These are phyloP conservation scores for Rhizomys pruinosus DNA, from an alignment of 2,113 vertebrate species.

Conservation along the genomic window DNA sequence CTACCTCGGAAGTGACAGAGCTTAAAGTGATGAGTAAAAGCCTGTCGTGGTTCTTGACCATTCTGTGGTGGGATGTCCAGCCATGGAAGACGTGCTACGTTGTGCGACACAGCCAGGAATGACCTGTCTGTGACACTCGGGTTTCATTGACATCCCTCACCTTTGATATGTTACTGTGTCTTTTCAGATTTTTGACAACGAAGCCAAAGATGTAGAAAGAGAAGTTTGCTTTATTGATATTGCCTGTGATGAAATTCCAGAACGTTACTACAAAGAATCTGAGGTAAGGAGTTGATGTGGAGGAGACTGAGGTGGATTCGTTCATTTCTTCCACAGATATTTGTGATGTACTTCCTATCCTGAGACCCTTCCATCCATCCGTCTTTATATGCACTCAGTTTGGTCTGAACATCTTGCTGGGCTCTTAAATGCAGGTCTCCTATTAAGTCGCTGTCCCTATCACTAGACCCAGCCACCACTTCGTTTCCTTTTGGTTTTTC, in stretches of 20 bases:
- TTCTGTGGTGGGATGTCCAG: background rate
- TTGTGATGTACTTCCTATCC: background rate
- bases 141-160: conserved; percentile 6
- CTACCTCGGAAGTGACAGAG: conserved; percentile 63
- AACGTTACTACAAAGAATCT: conserved; percentile 98
- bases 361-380: background rate
- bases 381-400: background rate
- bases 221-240: conserved; percentile 98
- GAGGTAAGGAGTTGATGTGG: conserved; percentile 87
- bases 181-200: conserved; percentile 95
- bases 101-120: fast-evolving
- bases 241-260: conserved; percentile 97
- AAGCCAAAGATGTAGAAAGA: conserved; percentile 95
- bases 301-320: background rate
- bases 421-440: background rate
- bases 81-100: background rate
- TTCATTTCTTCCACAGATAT: background rate
- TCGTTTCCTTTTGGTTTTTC: background rate
- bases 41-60: background rate
- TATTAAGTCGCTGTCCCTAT: background rate
- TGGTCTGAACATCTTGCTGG: background rate
- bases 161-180: conserved; percentile 59
- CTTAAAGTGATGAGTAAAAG: conserved; percentile 22
- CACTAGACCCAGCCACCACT: background rate
- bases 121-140: background rate